Evolutionary conservation across 1,140 invertebrate genomes (phyloP), one percentile per base, ranked within the genome.

Genomic region (Amyelois transitella): DNA sequence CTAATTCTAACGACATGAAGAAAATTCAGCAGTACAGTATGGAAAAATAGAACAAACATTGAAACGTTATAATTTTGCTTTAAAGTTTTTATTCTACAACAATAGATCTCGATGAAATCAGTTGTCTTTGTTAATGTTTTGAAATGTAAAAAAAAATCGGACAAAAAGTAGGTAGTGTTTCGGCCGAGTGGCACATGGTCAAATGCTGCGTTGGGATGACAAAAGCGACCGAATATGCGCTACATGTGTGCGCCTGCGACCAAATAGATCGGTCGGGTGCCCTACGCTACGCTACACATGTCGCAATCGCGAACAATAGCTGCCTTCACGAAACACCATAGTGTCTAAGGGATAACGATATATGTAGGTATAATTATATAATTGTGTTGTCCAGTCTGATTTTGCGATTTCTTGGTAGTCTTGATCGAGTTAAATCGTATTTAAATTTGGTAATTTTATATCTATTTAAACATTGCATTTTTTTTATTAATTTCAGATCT

Each of bases 201-300:
- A 67, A 69, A 69, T 63, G 57, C 72, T 38, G n/a, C n/a, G n/a
- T n/a, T n/a, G n/a, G n/a, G 32, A 38, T 14, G 32, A 83, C 78
- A 81, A 81, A 82, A 81, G 78, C 55, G 62, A 62, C 74, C 62
- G 70, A 85, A 86, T 83, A 80, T 86, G 80, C 72, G 69, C 61
- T 82, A 82, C 81, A 86, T 75, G 83, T 84, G 82, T 83, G 75
- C 21, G 50, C 14, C 28, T 8, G 32, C 32, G 32, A n/a, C 12
- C 32, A 38, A 4, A 2, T 14, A 8, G 18, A 10, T 19, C 7
- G 19, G 43, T 19, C 43, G 43, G 43, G 5, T 43, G 43, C 18
- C 53, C 60, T 62, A 53, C 55, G 55, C 58, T 68, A 53, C 55
- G 55, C 58, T 68, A 55, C 69, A 72, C 57, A 64, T 68, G 69